Evolutionary conservation across 2,797 vertebrate genomes (phyloP), one percentile per base, ranked within the genome.

Genomic region (Tangara arthus): DNA sequence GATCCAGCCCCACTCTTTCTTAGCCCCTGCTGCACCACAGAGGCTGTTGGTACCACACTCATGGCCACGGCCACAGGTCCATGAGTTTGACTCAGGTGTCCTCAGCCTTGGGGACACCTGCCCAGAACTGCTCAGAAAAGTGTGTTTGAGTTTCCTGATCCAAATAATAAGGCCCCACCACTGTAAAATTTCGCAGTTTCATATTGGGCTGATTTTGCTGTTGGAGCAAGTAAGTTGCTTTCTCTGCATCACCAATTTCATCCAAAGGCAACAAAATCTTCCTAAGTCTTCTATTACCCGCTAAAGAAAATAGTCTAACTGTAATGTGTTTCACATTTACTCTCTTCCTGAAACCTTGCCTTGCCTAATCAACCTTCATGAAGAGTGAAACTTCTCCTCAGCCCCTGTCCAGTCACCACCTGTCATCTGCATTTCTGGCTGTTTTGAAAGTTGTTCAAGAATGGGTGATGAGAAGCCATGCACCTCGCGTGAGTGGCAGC

Each of bases 401-500:
- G 30, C 3, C 28, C 32, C 49, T 55, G 11, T 23, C 16, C 61
- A 61, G 61, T 12, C 46, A 37, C 22, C 0, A 0, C 46, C 23
- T 71, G n/a, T n/a, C 39, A 75, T 7, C 34, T 76, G 41, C 21
- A 30, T 42, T 92, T 57, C 65, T 68, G 52, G 20, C 23, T 75
- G 37, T 57, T 81, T 30, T 37, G 41, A 55, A 72, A 83, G 39
- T 21, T 9, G n/a, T 1, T 30, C 15, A 39, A 53, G 35, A 86
- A 65, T 0, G 21, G 11, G 46, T 26, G 49, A 82, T 77, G 42
- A 84, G 78, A 81, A 90, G 30, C 32, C 0, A 0, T 1, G 3
- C 52, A 50, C 18, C 56, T 57, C 1, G 0, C 39, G 5, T 18
- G n/a, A 30, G 16, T 1, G 1, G 63, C 20, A 56, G 13, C 59